Evolutionary conservation across 1,140 invertebrate species (phyloP).

Genomic region (Lucilia sericata): DNA sequence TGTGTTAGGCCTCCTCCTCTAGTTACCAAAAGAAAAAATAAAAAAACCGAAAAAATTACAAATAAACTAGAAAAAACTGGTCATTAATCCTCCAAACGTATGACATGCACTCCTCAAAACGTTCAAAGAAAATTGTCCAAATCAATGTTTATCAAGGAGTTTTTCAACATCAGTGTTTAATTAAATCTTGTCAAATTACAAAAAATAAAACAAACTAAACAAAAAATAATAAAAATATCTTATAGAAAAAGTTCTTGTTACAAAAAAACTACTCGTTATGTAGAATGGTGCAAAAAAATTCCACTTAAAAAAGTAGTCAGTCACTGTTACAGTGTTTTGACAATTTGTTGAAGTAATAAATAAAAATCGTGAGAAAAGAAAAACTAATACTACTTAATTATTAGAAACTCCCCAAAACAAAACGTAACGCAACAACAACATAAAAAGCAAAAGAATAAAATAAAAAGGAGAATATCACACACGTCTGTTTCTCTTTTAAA

Average conservation of each 20-base stretch:
- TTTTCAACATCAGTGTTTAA: not conserved
- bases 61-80: constrained; percentile 1
- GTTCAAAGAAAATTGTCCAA: not conserved
- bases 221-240: not conserved
- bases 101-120: not conserved
- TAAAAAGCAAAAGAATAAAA: not conserved
- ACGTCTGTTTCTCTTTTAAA: not conserved
- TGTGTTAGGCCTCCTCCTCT: constrained; percentile 5
- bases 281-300: constrained; percentile 16
- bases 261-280: not conserved
- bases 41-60: not conserved
- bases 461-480: not conserved
- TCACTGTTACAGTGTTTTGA: not conserved
- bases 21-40: constrained; percentile 1
- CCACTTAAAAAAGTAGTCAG: constrained; percentile 1
- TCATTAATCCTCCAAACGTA: not conserved
- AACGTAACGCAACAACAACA: constrained; percentile 10
- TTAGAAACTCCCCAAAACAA: constrained; percentile 15
- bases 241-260: too few relatives aligned
- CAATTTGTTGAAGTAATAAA: not conserved
- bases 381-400: not conserved
- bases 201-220: not conserved
- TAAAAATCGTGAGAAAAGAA: not conserved
- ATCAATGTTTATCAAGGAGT: not conserved
- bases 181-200: not conserved